Percentiles rank a stretch among this genome's conserved stretches.
phyloP scores from a whole-genome alignment of 2,888 invertebrate genomes.

The Watsonalla binaria region DNA sequence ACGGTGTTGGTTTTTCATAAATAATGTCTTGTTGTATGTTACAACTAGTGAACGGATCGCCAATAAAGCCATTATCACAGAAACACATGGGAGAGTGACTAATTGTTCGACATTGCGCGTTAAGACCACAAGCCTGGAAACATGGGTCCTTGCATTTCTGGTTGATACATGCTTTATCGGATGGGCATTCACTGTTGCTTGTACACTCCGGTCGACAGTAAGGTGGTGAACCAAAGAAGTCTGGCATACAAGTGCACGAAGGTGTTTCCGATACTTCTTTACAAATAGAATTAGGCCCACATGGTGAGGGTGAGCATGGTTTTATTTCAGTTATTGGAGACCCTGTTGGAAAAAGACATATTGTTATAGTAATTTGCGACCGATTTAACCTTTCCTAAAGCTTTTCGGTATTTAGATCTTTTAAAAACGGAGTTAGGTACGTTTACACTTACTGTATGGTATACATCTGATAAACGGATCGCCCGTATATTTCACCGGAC shows the following conservation, averaged over 20 bases:
- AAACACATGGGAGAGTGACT: conserved; percentile 88
- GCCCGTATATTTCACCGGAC: conserved; percentile 82
- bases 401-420: too few relatives aligned
- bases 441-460: conserved; percentile 54
- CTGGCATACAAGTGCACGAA: conserved; percentile 83
- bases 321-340: conserved; percentile 71
- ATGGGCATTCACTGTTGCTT: conserved; percentile 83
- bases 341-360: conserved; percentile 48
- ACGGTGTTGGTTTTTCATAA: conserved; percentile 73
- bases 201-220: conserved; percentile 87
- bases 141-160: conserved; percentile 84
- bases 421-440: too few relatives aligned
- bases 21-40: conserved; percentile 54
- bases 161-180: conserved; percentile 81
- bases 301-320: conserved; percentile 84
- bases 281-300: conserved; percentile 82
- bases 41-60: conserved; percentile 84
- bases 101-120: conserved; percentile 84
- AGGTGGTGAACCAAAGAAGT: conserved; percentile 86
- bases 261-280: conserved; percentile 76
- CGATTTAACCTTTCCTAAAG: too few relatives aligned
- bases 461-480: conserved; percentile 87
- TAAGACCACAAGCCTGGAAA: conserved; percentile 83
- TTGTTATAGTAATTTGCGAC: conserved; percentile 2
- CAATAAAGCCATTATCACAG: conserved; percentile 81